Evolutionary conservation across 1,140 invertebrate species (phyloP), one percentile per base, ranked within the genome.

Genomic region (Pseudomyrmex flavicornis): DNA sequence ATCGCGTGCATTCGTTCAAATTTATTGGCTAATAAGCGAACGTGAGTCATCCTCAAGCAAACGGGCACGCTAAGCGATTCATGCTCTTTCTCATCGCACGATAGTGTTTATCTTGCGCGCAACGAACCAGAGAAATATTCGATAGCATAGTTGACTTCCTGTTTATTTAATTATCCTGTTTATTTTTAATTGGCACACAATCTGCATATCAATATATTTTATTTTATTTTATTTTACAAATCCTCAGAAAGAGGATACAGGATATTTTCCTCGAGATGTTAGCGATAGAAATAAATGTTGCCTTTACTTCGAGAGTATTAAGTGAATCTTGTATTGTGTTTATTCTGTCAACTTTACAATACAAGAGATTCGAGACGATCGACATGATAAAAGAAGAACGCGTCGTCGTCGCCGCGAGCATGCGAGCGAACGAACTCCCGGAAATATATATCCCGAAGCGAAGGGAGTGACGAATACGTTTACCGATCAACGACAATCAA

Each of bases 11-110:
- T 50, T 58, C 61, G 35, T 77, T 86, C 77, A 58, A 77, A 87
- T 83, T 87, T 61, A 77, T 83, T 86, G 56, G 12, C 54, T 48
- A 76, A 62, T 82, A 54, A 58, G 52, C 54, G 56, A 74, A 59
- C 9, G 54, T 35, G 56, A 85, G 82, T 85, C 70, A 73, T 54
- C 59, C 58, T n/a, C 70, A 12, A 52, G 35, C 8, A 86, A 58
- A 72, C 75, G n/a, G 2, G 7, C 35, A 35, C 68, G 9, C 54
- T 26, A 50, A 12, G 46, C 72, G 73, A 69, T 52, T 46, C 10
- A 20, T 13, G 7, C 72, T 80, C 75, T 20, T 65, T 44, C 68
- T n/a, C 22, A 17, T 44, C 12, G 26, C 44, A 9, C 20, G 20
- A 86, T 56, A 75, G 48, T 7, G 1, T 66, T 73, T n/a, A 3